Evolutionary conservation across 2,888 invertebrate genomes (phyloP).

Genomic region (Antitype chi): DNA sequence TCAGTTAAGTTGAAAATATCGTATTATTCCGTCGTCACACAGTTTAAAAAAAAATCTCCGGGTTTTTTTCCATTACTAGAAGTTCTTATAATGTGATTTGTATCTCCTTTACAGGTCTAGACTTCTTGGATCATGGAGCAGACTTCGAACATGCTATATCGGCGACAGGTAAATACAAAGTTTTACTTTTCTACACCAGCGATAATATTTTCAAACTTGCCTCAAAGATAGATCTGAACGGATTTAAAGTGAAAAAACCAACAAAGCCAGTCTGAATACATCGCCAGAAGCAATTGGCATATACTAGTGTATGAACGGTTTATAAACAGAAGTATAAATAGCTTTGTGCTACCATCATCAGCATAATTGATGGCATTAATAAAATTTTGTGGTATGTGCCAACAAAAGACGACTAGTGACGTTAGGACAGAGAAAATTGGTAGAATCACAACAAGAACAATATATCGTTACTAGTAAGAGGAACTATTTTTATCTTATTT

Average conservation of each 20-base stretch:
- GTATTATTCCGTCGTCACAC: background rate
- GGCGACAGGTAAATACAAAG: slow-evolving; percentile 90
- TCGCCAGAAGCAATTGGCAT: background rate
- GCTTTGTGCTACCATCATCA: background rate
- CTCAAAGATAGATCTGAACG: background rate
- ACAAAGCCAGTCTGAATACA: background rate
- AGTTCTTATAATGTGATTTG: slow-evolving; percentile 13
- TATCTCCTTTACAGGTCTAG: slow-evolving; percentile 91
- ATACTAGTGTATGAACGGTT: background rate
- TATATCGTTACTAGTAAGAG: slow-evolving; percentile 13
- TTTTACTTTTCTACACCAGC: background rate
- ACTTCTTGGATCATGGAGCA: slow-evolving; percentile 94
- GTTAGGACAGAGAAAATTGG: background rate
- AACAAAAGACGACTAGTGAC: slow-evolving; percentile 20
- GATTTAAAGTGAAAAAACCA: background rate
- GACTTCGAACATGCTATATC: slow-evolving; percentile 94
- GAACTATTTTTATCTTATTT: slow-evolving; percentile 20
- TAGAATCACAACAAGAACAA: slow-evolving; percentile 24
- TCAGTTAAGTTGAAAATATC: slow-evolving; percentile 70
- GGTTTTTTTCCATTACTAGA: background rate
- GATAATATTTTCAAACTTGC: background rate
- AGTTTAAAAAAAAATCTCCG: background rate
- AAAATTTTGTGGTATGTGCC: slow-evolving; percentile 33
- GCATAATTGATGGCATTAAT: slow-evolving; percentile 13
- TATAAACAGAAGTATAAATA: slow-evolving; percentile 19